Evolutionary conservation across 2,797 vertebrate genomes (phyloP).

Genomic region (Notamacropus eugenii): DNA sequence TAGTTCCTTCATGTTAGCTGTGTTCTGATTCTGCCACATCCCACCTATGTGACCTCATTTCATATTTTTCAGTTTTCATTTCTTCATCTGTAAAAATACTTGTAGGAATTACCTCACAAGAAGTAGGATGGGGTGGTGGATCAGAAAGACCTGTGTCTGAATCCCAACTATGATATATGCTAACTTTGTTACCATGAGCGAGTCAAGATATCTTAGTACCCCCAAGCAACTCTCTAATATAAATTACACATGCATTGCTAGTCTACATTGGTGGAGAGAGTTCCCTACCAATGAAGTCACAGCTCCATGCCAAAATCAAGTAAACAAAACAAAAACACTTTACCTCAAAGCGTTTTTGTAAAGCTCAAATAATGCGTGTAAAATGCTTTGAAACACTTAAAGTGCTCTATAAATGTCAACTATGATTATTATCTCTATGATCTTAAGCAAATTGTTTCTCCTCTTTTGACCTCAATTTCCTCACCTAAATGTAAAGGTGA

Average conservation of each 20-base stretch:
- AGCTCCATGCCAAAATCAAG: not conserved
- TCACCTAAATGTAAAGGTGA: not conserved
- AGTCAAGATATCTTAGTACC: not conserved
- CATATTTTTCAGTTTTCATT: not conserved
- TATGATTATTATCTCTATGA: not conserved
- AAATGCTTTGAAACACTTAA: not conserved
- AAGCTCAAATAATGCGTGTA: not conserved
- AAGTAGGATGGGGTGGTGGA: not conserved
- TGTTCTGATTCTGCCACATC: not conserved
- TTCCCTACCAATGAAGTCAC: not conserved
- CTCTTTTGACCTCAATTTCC: not conserved
- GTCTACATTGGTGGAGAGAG: not conserved
- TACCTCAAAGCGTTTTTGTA: not conserved
- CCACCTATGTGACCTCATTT: not conserved
- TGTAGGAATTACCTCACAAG: not conserved
- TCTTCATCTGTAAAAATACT: not conserved
- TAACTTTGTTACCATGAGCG: not conserved
- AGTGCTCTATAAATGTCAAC: not conserved
- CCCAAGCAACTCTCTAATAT: not conserved
- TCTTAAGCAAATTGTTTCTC: not conserved
- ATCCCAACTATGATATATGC: not conserved
- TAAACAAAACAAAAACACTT: not conserved
- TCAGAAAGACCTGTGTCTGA: not conserved
- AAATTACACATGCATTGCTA: not conserved
- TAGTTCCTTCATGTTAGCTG: not conserved